Conservation (phyloP, 2,113 vertebrate genomes). For the Vulpes ferrilata region DNA sequence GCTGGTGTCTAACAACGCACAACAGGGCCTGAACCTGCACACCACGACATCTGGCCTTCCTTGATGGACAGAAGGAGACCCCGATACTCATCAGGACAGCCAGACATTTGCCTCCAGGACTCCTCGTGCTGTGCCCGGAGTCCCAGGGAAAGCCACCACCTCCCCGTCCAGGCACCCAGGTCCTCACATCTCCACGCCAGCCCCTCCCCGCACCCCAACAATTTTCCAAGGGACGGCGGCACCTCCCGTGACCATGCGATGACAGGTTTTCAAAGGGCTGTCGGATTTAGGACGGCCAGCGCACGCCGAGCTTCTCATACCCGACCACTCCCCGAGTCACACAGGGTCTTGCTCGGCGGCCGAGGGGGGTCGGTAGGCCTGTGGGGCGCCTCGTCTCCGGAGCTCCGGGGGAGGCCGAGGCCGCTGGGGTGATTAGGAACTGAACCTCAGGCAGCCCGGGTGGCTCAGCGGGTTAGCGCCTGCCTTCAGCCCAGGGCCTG, state of each 20-base stretch:
- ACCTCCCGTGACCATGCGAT: not conserved
- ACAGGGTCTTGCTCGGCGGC: not conserved
- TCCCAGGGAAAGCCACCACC: slow-evolving; percentile 17
- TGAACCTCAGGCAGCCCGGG: too few species aligned
- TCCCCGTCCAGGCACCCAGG: not conserved
- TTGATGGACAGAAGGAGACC: slow-evolving; percentile 62
- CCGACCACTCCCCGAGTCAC: not conserved
- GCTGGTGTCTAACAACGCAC: slow-evolving; percentile 47
- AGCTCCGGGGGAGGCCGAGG: too few species aligned
- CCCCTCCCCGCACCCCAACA: not conserved
- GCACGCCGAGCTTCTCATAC: not conserved
- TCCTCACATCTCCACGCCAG: not conserved
- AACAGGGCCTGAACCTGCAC: slow-evolving; percentile 67
- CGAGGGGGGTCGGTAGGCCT: too few species aligned
- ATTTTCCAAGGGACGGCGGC: not conserved
- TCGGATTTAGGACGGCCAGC: not conserved
- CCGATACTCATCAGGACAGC: slow-evolving; percentile 43
- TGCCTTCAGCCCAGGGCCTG: too few species aligned
- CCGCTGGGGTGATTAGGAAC: too few species aligned
- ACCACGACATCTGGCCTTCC: slow-evolving; percentile 59
- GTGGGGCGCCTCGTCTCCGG: too few species aligned
- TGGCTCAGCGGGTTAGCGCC: too few species aligned
- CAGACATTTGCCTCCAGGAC: slow-evolving; percentile 42
- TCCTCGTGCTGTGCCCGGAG: not conserved
- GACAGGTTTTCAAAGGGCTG: not conserved